A percentile compares a stretch with the other conserved stretches of the same genome.
Conservation (phyloP, 2,113 vertebrate species). For the Scytalopus superciliaris region DNA sequence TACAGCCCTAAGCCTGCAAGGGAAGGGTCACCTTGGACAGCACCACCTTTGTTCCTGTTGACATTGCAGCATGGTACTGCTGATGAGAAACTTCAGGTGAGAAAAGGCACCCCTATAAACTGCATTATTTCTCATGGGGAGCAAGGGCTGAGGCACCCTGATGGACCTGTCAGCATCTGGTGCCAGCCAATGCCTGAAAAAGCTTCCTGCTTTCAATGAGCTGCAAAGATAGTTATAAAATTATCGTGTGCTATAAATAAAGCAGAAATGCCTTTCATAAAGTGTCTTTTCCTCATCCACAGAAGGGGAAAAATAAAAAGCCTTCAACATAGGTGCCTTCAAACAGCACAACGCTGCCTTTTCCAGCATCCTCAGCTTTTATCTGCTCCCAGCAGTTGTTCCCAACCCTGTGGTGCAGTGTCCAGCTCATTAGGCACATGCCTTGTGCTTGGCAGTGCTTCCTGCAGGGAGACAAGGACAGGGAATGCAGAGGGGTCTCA, state of each 20-base stretch:
- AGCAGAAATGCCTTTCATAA: background rate
- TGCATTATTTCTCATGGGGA: background rate
- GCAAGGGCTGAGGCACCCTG: background rate
- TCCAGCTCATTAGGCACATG: background rate
- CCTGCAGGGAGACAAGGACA: background rate
- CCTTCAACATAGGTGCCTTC: background rate
- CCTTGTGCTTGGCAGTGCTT: background rate
- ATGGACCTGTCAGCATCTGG: background rate
- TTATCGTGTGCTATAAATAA: background rate
- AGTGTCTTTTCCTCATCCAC: background rate
- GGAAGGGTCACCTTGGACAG: background rate
- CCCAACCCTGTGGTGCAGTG: fast-evolving
- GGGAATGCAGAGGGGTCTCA: background rate
- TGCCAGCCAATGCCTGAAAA: background rate
- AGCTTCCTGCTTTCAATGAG: background rate
- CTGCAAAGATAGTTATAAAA: background rate
- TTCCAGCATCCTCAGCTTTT: background rate
- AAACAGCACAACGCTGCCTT: background rate
- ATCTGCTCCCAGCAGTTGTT: background rate
- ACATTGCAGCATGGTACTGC: background rate
- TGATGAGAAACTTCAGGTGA: background rate
- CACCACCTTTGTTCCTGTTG: background rate
- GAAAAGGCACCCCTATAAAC: background rate
- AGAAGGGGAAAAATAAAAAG: background rate
- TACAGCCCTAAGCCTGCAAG: background rate